phyloP scores from a whole-genome alignment of 2,888 invertebrate species.

The Cylloceria caligata region DNA sequence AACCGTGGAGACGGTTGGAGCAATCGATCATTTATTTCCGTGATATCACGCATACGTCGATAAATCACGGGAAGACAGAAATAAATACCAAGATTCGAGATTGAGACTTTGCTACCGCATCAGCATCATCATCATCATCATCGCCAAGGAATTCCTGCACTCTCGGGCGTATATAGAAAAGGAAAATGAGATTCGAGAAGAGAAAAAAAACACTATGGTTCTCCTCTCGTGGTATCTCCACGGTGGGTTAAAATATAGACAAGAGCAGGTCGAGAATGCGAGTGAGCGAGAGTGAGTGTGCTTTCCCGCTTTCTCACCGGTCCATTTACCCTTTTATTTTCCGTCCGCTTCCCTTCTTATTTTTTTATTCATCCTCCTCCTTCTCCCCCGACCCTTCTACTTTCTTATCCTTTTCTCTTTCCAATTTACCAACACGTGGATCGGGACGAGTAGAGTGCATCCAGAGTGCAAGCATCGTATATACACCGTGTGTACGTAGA shows the following conservation, averaged over 20 bases:
- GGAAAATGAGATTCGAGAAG: conserved; percentile 43
- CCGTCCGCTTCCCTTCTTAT: not conserved
- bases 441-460: conserved; percentile 9
- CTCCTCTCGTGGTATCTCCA: not conserved
- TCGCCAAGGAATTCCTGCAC: conserved; percentile 38
- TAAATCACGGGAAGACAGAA: conserved; percentile 34
- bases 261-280: conserved; percentile 34
- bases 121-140: conserved; percentile 9
- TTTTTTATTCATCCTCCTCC: not conserved
- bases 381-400: not conserved
- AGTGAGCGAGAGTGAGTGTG: conserved; percentile 38
- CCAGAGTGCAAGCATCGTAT: conserved; percentile 12
- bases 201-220: not conserved
- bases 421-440: not conserved
- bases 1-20: no score
- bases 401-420: conserved; percentile 24
- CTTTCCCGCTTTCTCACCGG: conserved; percentile 19
- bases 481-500: not conserved
- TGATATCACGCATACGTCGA: conserved; percentile 18
- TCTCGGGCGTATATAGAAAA: conserved; percentile 51
- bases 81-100: conserved; percentile 46
- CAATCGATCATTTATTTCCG: no score
- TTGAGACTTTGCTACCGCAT: not conserved
- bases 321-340: conserved; percentile 29
- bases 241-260: conserved; percentile 43